A percentile compares a stretch with the other conserved stretches of the same genome.
phyloP scores from a whole-genome alignment of 2,113 vertebrate species.

The Corvus hawaiiensis region DNA sequence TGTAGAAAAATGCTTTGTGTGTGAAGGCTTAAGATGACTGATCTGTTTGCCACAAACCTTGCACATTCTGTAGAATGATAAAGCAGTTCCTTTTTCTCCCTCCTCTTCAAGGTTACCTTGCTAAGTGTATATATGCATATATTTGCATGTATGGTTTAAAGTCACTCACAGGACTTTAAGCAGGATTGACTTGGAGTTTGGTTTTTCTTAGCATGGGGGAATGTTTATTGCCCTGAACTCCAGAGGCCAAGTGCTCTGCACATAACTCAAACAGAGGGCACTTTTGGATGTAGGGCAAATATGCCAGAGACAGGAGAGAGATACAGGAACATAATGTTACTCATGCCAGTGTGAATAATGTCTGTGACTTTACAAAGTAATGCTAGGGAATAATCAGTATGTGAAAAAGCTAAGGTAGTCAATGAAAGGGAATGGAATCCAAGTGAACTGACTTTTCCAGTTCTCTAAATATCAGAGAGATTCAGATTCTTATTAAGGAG shows the following conservation, averaged over 20 bases:
- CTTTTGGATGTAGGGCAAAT: neutral
- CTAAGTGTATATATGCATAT: neutral
- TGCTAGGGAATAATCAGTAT: neutral
- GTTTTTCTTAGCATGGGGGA: neutral
- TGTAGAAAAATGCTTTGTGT: neutral
- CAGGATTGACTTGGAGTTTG: neutral
- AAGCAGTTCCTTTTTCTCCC: neutral
- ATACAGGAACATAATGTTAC: neutral
- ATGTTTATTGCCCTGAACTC: neutral
- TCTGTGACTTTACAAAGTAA: neutral
- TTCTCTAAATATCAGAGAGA: neutral
- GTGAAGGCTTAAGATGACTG: neutral
- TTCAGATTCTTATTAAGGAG: neutral
- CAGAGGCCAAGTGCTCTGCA: neutral
- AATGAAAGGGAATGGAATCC: neutral
- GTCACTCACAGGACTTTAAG: neutral
- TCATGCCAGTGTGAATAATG: neutral
- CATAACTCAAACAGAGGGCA: neutral
- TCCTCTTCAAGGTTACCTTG: neutral
- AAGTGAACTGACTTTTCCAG: neutral
- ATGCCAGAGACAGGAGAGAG: neutral
- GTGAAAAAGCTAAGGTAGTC: neutral
- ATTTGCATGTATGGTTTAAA: neutral
- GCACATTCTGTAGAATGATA: neutral
- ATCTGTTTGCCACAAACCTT: neutral